Evolutionary conservation across 2,113 vertebrate species (phyloP), one percentile per base, ranked within the genome.

Genomic region (Gallinago paraguaiae): DNA sequence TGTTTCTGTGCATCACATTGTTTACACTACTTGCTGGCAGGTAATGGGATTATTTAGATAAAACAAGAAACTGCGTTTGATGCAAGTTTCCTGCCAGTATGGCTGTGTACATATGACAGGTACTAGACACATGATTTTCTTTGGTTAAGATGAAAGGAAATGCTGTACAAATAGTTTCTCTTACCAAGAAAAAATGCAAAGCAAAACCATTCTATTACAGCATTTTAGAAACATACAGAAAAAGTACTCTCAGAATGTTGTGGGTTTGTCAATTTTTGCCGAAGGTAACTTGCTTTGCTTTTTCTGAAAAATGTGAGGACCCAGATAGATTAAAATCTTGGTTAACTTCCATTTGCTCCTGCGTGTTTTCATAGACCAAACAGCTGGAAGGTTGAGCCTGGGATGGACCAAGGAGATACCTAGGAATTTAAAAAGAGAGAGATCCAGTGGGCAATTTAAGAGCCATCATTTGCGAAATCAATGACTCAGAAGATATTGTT

Each of bases 1-100:
- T 86, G 28, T 48, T 87, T 41, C n/a, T 82, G 30, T 81, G 61
- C 19, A 45, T 33, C 13, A 2, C 46, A 30, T 30, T 69, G 53
- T 91, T 95, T 80, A 82, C 43, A 69, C 9, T 54, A 2, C 77
- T 94, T 88, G 24, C 63, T 97, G 82, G 67, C 45, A 82, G 46
- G 45, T 82, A 92, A 82, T 56, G 61, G 45, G 81, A 84, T 91
- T 89, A 85, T 91, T 80, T 80, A 64, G 69, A 64, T 87, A 48
- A 83, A 96, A 83, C n/a, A 95, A 86, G 35, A 24, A 86, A 92
- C 74, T 59, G 17, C 37, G 31, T 68, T 84, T 89, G 84, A 60
- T 86, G 48, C 69, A 86, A 65, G 39, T 90, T 87, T 85, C 23
- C 63, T 96, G 75, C 25, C 54, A 63, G 57, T 65, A 9, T 71